Evolutionary conservation across 2,888 invertebrate species (phyloP).

Genomic region (Tipula confusa): DNA sequence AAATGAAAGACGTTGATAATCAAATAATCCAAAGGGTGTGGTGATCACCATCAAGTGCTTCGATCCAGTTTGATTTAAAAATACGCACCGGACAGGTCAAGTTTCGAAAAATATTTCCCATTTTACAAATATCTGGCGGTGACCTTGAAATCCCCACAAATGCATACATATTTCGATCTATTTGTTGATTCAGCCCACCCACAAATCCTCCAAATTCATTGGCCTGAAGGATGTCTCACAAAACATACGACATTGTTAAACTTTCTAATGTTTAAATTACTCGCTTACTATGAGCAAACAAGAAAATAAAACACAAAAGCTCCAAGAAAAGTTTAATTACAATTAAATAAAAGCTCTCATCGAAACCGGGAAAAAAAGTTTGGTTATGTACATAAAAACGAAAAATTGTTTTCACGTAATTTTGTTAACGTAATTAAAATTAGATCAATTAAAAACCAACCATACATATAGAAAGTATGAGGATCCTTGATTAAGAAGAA

Average conservation of each 20-base stretch:
- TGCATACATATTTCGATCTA: too few relatives aligned
- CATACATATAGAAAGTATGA: neutral
- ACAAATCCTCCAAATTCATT: neutral
- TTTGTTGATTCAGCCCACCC: too few relatives aligned
- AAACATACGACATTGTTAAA: neutral
- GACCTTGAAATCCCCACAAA: too few relatives aligned
- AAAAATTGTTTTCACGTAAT: neutral
- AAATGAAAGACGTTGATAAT: too few relatives aligned
- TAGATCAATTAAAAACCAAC: neutral
- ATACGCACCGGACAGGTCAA: too few relatives aligned
- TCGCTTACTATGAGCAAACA: neutral
- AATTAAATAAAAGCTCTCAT: neutral
- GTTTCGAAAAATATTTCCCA: too few relatives aligned
- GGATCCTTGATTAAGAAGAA: neutral
- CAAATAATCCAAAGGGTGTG: too few relatives aligned
- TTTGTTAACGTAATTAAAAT: constrained; percentile 4
- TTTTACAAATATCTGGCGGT: too few relatives aligned
- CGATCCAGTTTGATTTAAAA: too few relatives aligned
- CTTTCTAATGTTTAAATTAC: neutral
- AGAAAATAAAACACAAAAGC: too few relatives aligned
- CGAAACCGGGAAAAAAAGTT: neutral
- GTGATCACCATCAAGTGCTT: too few relatives aligned
- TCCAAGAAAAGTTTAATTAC: neutral
- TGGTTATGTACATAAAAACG: too few relatives aligned
- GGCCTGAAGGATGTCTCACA: neutral